Percentiles rank a stretch among this genome's conserved stretches.
Conservation (phyloP, 2,113 vertebrate genomes). For the Dipodomys merriami region DNA sequence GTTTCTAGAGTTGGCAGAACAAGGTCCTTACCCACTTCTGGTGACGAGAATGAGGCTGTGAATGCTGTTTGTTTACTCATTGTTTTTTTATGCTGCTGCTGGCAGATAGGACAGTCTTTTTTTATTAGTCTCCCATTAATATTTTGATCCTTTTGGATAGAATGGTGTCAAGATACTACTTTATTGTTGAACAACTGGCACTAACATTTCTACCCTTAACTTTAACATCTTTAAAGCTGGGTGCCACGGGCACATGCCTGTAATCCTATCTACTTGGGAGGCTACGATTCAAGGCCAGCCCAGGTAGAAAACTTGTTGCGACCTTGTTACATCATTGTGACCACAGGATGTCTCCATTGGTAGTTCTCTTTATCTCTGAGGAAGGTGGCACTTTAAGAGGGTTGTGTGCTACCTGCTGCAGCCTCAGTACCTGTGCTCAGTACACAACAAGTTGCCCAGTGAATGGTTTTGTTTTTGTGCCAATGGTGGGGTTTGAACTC, state of each 20-base stretch:
- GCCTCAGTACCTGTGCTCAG: background rate
- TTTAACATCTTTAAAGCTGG: slow-evolving; percentile 56
- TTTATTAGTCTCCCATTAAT: slow-evolving; percentile 1
- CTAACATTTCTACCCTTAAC: background rate
- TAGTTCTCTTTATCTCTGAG: background rate
- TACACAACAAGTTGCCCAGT: background rate
- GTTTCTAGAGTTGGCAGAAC: background rate
- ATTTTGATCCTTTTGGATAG: background rate
- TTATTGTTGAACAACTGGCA: background rate
- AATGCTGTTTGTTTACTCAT: background rate
- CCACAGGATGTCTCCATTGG: background rate
- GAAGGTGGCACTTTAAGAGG: background rate
- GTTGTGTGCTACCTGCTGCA: background rate
- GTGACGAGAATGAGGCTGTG: background rate
- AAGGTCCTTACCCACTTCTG: background rate
- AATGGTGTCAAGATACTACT: slow-evolving; percentile 40
- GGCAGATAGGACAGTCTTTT: background rate
- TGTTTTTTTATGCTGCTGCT: background rate
- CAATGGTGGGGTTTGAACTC: background rate
- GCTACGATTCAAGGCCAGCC: background rate
- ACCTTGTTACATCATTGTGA: background rate
- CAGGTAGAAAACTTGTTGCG: too few species aligned
- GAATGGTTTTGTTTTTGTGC: background rate
- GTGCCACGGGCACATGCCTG: too few species aligned
- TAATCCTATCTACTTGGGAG: background rate